These are phyloP conservation scores for Sigmodon hispidus DNA, from an alignment of 2,113 vertebrate species.

Conservation along the genomic window DNA sequence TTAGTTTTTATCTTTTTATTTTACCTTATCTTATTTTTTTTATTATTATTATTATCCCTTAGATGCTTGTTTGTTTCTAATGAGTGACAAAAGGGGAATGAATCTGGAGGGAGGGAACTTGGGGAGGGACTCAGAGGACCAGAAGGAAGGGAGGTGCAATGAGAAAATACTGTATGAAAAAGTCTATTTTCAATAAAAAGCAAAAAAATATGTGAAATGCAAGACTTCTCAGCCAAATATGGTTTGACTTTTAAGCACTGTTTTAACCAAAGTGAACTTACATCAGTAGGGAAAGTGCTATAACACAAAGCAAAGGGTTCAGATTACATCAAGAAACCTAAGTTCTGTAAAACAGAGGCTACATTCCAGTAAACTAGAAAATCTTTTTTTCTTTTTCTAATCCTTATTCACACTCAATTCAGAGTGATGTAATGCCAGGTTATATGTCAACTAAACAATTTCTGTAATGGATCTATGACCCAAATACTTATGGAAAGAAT, in stretches of 20 bases:
- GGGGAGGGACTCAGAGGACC: background rate
- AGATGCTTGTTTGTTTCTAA: background rate
- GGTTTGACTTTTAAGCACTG: constrained; percentile 9
- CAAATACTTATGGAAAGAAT: constrained; percentile 58
- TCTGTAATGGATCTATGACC: constrained; percentile 53
- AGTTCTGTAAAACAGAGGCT: constrained; percentile 56
- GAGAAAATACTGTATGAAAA: background rate
- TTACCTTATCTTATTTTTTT: background rate
- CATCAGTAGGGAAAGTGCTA: constrained; percentile 50
- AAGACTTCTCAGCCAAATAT: constrained; percentile 60
- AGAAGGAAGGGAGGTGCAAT: background rate
- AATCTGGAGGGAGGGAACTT: background rate
- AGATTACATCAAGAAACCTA: constrained; percentile 65
- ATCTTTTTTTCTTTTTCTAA: background rate
- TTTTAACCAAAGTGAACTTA: constrained; percentile 61
- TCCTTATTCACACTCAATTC: constrained; percentile 64
- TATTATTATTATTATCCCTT: background rate
- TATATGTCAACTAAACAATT: constrained; percentile 76
- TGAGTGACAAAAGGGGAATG: background rate
- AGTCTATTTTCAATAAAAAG: background rate
- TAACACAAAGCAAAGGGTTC: constrained; percentile 66
- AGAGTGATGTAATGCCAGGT: constrained; percentile 70
- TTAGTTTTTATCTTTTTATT: background rate
- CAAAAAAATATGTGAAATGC: background rate
- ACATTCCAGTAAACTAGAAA: constrained; percentile 60